These are phyloP conservation scores for Notarius lentiginosus DNA, from an alignment of 2,113 vertebrate genomes.

Conservation along the genomic window DNA sequence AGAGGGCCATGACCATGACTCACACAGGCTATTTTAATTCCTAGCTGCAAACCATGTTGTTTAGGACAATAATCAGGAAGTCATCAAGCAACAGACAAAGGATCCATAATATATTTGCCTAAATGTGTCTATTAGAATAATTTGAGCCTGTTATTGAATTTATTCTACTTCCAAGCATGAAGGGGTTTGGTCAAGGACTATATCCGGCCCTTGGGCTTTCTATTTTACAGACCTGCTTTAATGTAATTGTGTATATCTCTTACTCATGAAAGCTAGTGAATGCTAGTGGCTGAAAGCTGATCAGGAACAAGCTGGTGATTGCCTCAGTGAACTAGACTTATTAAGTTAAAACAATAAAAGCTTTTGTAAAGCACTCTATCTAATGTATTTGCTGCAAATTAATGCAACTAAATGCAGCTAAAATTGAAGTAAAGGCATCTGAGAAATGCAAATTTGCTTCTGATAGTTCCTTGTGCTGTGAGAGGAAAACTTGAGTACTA, in stretches of 20 bases:
- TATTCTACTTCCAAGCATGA: background rate
- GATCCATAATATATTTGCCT: constrained; percentile 20
- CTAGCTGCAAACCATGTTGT: background rate
- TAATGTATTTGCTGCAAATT: constrained; percentile 9
- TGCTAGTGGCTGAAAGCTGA: constrained; percentile 28
- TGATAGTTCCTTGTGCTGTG: background rate
- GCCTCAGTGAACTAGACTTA: constrained; percentile 9
- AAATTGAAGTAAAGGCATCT: background rate
- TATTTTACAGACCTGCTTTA: background rate
- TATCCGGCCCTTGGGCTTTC: constrained; percentile 11
- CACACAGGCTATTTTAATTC: background rate
- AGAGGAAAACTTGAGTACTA: background rate
- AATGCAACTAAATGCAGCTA: constrained; percentile 10
- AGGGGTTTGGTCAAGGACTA: background rate
- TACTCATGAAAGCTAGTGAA: constrained; percentile 5
- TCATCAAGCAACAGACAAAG: constrained; percentile 2
- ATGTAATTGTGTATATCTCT: constrained; percentile 17
- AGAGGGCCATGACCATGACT: background rate
- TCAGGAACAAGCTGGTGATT: constrained; percentile 22
- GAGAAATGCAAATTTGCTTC: constrained; percentile 10
- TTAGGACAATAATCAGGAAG: constrained; percentile 13
- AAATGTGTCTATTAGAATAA: constrained; percentile 9
- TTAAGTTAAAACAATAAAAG: constrained; percentile 24
- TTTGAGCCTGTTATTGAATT: constrained; percentile 3
- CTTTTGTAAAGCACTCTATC: constrained; percentile 21